Evolutionary conservation across 1,140 invertebrate genomes (phyloP).

Genomic region (Mycetomoellerius zeteki): DNA sequence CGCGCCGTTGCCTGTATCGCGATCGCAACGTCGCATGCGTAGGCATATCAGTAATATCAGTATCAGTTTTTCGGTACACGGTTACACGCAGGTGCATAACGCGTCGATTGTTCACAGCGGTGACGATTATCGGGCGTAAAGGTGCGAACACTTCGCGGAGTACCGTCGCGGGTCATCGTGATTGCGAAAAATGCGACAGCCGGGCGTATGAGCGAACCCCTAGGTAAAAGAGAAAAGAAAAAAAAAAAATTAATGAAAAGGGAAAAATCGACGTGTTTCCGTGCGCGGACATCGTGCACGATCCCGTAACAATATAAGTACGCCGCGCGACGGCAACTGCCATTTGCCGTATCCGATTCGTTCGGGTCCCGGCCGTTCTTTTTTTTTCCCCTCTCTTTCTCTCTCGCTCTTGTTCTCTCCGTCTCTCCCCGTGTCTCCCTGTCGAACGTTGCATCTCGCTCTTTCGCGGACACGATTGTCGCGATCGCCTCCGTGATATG

Average conservation of each 20-base stretch:
- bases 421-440: not conserved
- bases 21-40: not conserved
- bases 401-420: too few species aligned
- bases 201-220: constrained; percentile 14
- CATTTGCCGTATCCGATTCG: constrained; percentile 17
- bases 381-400: not conserved
- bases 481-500: not conserved
- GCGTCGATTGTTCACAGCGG: not conserved
- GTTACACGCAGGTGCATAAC: not conserved
- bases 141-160: not conserved
- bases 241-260: not conserved
- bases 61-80: not conserved
- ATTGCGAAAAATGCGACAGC: constrained; percentile 21
- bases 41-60: not conserved
- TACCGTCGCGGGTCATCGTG: not conserved
- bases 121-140: constrained; percentile 11
- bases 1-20: not conserved
- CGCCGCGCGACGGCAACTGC: constrained; percentile 8
- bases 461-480: not conserved
- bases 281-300: not conserved
- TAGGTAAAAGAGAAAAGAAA: constrained; percentile 15
- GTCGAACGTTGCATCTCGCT: not conserved
- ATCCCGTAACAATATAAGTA: not conserved
- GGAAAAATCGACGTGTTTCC: not conserved
- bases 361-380: not conserved